A percentile compares a stretch with the other conserved stretches of the same genome.
Conservation (phyloP, 2,797 vertebrate species). For the Masticophis lateralis region DNA sequence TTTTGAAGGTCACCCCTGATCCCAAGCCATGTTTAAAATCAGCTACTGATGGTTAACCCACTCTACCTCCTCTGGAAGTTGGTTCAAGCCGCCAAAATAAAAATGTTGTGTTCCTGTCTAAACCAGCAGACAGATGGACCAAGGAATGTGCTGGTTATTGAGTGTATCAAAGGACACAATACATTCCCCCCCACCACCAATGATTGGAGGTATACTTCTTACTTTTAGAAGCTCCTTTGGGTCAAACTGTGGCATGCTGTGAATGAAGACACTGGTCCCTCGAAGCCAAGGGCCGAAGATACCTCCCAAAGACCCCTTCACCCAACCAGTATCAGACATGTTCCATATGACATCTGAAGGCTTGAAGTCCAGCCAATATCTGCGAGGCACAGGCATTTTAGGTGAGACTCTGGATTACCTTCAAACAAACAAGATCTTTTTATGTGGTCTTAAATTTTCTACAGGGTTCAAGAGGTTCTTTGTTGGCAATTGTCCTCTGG, state of each 20-base stretch:
- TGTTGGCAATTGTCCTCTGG: background rate
- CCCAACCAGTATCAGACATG: conserved; percentile 76
- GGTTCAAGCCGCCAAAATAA: background rate
- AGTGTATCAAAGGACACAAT: conserved; percentile 27
- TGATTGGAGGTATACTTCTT: conserved; percentile 42
- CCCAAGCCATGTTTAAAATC: too few species aligned
- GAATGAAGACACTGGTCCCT: conserved; percentile 74
- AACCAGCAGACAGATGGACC: background rate
- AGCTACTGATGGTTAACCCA: too few species aligned
- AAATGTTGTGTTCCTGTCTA: background rate
- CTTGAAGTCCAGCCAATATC: conserved; percentile 75
- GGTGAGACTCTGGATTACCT: background rate
- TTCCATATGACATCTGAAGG: conserved; percentile 75
- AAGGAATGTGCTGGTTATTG: background rate
- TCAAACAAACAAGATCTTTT: background rate
- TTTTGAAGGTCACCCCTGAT: too few species aligned
- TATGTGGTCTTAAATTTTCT: background rate
- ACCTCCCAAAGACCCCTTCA: conserved; percentile 73
- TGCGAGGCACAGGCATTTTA: conserved; percentile 39
- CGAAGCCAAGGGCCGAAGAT: conserved; percentile 73
- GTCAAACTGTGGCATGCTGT: conserved; percentile 69
- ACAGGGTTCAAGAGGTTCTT: background rate
- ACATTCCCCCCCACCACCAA: background rate
- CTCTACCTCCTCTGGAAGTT: background rate
- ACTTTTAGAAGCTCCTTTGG: conserved; percentile 65